phyloP scores from a whole-genome alignment of 2,797 vertebrate genomes.

The Taenioides sp. region DNA sequence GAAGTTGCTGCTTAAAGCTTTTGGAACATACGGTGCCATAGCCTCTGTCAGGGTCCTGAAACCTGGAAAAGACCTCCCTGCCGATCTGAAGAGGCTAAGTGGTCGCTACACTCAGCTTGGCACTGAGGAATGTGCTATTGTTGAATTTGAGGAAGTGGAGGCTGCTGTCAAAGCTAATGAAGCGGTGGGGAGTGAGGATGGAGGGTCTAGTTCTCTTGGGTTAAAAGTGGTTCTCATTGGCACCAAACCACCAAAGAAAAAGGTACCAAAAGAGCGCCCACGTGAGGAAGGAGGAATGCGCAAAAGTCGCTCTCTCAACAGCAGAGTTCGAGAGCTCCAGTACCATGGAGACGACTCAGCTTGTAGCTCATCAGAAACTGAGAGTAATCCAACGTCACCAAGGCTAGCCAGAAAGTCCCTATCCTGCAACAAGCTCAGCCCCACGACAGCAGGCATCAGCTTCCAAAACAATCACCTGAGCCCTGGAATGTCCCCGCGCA shows the following conservation, averaged over 20 bases:
- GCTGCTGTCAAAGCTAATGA: constrained; percentile 90
- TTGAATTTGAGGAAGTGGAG: constrained; percentile 96
- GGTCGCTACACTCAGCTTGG: constrained; percentile 88
- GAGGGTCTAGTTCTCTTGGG: constrained; percentile 49
- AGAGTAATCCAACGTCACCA: constrained; percentile 91
- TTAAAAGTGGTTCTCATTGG: constrained; percentile 92
- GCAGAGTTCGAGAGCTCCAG: constrained; percentile 91
- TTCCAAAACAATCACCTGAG: constrained; percentile 89
- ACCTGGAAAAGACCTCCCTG: constrained; percentile 89
- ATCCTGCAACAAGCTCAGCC: constrained; percentile 86
- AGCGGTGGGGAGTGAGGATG: constrained; percentile 74
- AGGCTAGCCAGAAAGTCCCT: constrained; percentile 80
- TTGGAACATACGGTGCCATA: constrained; percentile 88
- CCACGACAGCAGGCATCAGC: constrained; percentile 66
- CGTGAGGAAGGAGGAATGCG: constrained; percentile 77
- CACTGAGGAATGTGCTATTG: constrained; percentile 89
- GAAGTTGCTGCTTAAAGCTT: constrained; percentile 91
- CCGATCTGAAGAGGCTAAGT: constrained; percentile 90
- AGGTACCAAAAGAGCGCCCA: constrained; percentile 85
- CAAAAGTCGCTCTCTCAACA: constrained; percentile 87
- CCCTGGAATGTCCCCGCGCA: constrained; percentile 88
- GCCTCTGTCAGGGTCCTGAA: constrained; percentile 92
- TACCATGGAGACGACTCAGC: constrained; percentile 91
- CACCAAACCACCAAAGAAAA: constrained; percentile 95
- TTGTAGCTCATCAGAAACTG: constrained; percentile 94